Evolutionary conservation across 2,888 invertebrate species (phyloP), one percentile per base, ranked within the genome.

Genomic region (Actias luna): DNA sequence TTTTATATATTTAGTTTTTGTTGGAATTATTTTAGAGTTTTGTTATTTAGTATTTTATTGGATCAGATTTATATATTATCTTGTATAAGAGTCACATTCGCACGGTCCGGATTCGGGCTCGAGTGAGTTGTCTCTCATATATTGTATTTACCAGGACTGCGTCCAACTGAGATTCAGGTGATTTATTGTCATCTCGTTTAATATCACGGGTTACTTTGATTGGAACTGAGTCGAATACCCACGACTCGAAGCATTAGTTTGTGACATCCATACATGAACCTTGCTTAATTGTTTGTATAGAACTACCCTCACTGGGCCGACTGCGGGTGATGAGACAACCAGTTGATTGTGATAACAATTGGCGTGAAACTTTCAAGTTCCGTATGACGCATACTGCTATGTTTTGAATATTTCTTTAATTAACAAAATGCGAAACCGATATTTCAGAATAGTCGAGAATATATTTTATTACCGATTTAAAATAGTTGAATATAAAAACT

Each of bases 21-120:
- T 90, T 89, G 87, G 84, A 82, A 77, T 88, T 83, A 82, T 83
- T 83, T 89, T 85, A 85, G 85, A 75, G 80, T 87, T 84, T 87
- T 90, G 92, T 92, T 92, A 91, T 92, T 92, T 92, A 91, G 92
- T 92, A 81, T 92, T 90, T 89, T 91, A 91, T 86, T 83, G 85
- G 77, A 25, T 12, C 46, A 50, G 46, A 50, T 50, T 50, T 50
- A 50, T 50, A 50, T 50, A 46, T 22, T 46, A 50, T 16, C 36
- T 16, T 14, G 25, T 33, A 50, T 8, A 50, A 50, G 25, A 12
- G 16, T 39, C 14, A 16, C 16, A 16, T 39, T 33, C 7, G 33
- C 42, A 22, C 46, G 46, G 22, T 25, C 12, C 22, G 10, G 22
- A 50, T 50, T 50, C 18, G 8, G 42, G 42, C 18, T 42, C 42